Conservation (phyloP, 2,888 invertebrate species). For the Baccha elongata region DNA sequence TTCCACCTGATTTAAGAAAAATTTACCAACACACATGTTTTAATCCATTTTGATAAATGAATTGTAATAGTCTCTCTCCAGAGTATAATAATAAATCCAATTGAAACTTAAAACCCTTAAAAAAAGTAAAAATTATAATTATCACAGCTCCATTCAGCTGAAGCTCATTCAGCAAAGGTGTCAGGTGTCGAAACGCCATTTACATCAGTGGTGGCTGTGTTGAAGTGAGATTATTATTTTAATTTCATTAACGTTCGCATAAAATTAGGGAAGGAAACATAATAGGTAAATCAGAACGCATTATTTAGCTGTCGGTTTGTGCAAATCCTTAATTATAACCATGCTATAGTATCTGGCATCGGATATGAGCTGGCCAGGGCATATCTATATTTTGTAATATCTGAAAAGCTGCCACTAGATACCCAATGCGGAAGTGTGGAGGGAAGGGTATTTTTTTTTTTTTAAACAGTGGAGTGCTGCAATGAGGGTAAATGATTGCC, state of each 20-base stretch:
- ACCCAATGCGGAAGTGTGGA: background rate
- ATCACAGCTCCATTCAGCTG: slow-evolving; percentile 14
- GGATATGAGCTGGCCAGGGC: background rate
- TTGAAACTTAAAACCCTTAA: slow-evolving; percentile 27
- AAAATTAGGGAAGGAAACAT: slow-evolving; percentile 35
- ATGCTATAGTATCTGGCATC: background rate
- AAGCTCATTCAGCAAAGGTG: slow-evolving; percentile 57
- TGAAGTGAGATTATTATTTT: slow-evolving; percentile 71
- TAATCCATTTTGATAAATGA: slow-evolving; percentile 31
- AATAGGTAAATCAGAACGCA: slow-evolving; percentile 58
- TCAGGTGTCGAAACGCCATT: slow-evolving; percentile 67
- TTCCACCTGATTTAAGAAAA: background rate
- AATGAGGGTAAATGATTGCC: slow-evolving; percentile 57
- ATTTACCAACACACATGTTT: background rate
- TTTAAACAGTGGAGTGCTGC: slow-evolving; percentile 20
- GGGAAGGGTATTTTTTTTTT: background rate
- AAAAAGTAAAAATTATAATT: slow-evolving; percentile 4
- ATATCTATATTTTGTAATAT: slow-evolving; percentile 37
- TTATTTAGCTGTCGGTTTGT: slow-evolving; percentile 21
- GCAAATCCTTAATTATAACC: slow-evolving; percentile 61
- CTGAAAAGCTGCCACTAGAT: slow-evolving; percentile 47
- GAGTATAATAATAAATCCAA: slow-evolving; percentile 17
- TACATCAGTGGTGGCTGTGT: slow-evolving; percentile 1
- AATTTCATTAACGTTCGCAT: slow-evolving; percentile 69
- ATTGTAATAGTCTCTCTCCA: background rate